Evolutionary conservation across 2,797 vertebrate species (phyloP).

Genomic region (Acropternis orthonyx): DNA sequence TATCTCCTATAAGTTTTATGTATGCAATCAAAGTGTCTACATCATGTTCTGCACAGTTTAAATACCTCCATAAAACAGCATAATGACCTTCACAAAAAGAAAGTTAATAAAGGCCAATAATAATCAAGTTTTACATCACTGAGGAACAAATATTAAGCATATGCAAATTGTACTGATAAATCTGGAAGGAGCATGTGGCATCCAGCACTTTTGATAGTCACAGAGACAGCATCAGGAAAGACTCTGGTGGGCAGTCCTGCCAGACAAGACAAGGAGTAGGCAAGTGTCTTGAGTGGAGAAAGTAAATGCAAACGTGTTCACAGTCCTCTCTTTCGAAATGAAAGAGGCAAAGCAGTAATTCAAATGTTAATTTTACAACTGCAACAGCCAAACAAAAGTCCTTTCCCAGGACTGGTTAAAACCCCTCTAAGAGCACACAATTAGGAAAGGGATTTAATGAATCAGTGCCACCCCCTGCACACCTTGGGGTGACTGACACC

Average conservation of each 20-base stretch:
- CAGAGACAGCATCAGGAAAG: neutral
- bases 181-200: neutral
- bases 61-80: constrained; percentile 46
- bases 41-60: constrained; percentile 34
- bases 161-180: constrained; percentile 27
- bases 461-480: neutral
- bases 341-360: neutral
- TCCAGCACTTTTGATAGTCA: neutral
- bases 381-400: neutral
- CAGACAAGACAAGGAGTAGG: fast-evolving
- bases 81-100: neutral
- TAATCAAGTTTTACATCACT: neutral
- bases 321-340: neutral
- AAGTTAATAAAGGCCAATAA: constrained; percentile 42
- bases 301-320: neutral
- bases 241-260: neutral
- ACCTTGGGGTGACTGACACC: neutral
- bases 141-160: constrained; percentile 14
- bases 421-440: neutral
- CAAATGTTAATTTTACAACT: neutral
- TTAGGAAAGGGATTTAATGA: neutral
- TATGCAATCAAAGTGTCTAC: neutral
- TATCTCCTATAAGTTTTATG: constrained; percentile 36
- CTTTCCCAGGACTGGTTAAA: neutral
- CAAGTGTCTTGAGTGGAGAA: neutral